Base-by-base conservation (phyloP, 2,888 invertebrate genomes). In the Mimachlamys varia region DNA sequence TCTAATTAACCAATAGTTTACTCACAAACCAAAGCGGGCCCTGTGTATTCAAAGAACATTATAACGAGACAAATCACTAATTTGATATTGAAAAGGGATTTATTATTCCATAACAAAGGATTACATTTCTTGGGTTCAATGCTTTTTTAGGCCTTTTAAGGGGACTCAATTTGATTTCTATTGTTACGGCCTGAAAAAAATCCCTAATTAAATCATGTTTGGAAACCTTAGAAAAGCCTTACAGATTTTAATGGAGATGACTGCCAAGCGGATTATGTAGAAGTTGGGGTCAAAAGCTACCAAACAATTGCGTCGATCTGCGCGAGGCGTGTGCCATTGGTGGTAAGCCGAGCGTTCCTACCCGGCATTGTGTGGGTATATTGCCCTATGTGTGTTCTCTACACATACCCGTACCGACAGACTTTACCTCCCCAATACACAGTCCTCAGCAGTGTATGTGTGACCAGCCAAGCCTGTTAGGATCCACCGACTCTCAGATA, bases 201-300 rank as follows among this genome's bases (percentile, higher is more conserved):
- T 53, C 53, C 53, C 76, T 76, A 76, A 76, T 76, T 76, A 76
- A 76, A 76, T 76, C 27, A 76, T 22, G 76, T 76, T 76, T 76
- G 15, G 76, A 76, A 76, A 76, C 76, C 76, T 76, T 76, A 76
- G 76, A 76, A 76, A 76, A 76, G 76, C 76, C 33, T 10, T 76
- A 76, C 76, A 33, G 76, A 76, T 76, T 76, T 76, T 76, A 76
- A 33, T 76, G 76, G 7, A 76, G 22, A 33, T 76, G 76, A 76
- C 33, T 76, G 76, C 76, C 76, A 76, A 76, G 27, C 76, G 76
- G 76, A 27, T 76, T 76, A 76, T 76, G 76, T 76, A 76, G 76
- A 76, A 76, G 76, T 76, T 76, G 76, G 17, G 76, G 76, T 76
- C 76, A 76, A 76, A 76, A 76, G 27, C 76, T 76, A 76, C 76